Evolutionary conservation across 1,140 invertebrate genomes (phyloP).

Genomic region (Drosophila micromelanica): DNA sequence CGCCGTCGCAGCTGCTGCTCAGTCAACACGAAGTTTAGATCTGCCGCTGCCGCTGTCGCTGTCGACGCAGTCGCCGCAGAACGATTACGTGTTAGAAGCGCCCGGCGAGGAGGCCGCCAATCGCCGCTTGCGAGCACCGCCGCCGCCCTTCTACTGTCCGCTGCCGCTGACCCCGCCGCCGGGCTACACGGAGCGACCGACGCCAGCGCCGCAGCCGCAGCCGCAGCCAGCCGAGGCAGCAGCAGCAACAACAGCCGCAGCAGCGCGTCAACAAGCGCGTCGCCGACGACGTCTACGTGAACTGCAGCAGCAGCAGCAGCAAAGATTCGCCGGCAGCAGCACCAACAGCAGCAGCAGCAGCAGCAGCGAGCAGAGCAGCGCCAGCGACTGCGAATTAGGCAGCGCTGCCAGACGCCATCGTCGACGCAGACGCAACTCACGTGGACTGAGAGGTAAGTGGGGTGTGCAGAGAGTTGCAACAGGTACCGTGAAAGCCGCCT

Average conservation of each 20-base stretch:
- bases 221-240: slow-evolving; percentile 6
- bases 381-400: slow-evolving; percentile 46
- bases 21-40: slow-evolving; percentile 11
- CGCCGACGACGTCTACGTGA: slow-evolving; percentile 63
- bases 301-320: slow-evolving; percentile 56
- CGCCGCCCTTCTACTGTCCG: slow-evolving; percentile 63
- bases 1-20: slow-evolving; percentile 12
- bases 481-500: not conserved
- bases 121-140: slow-evolving; percentile 42
- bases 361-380: slow-evolving; percentile 49
- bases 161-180: slow-evolving; percentile 74
- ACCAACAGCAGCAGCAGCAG: slow-evolving; percentile 58
- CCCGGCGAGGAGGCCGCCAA: slow-evolving; percentile 20
- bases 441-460: slow-evolving; percentile 58
- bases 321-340: slow-evolving; percentile 62
- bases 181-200: slow-evolving; percentile 63
- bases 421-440: slow-evolving; percentile 46
- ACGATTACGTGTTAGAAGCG: slow-evolving; percentile 65
- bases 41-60: slow-evolving; percentile 26
- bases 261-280: slow-evolving; percentile 63
- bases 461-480: slow-evolving; percentile 12
- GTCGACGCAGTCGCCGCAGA: slow-evolving; percentile 9
- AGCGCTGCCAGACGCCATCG: slow-evolving; percentile 46
- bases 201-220: not conserved
- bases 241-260: slow-evolving; percentile 35